These are phyloP conservation scores for Capreolus pygargus DNA, from an alignment of 2,113 vertebrate species.

Conservation along the genomic window DNA sequence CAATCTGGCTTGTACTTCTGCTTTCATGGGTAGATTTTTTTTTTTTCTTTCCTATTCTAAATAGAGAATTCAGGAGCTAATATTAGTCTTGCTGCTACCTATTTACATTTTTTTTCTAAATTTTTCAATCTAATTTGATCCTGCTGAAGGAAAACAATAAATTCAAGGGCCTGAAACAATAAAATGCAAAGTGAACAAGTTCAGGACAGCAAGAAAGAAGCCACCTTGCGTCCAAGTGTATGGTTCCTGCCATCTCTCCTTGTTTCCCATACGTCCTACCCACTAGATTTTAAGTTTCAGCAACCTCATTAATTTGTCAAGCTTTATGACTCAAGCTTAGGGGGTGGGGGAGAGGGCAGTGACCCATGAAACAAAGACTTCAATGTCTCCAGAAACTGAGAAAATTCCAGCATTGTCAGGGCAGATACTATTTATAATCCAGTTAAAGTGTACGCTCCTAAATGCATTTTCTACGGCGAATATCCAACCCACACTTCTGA, in stretches of 20 bases:
- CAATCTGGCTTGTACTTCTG: background rate
- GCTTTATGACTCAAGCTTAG: constrained; percentile 79
- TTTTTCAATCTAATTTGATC: background rate
- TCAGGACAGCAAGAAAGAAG: background rate
- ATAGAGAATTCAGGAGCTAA: background rate
- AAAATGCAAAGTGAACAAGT: constrained; percentile 52
- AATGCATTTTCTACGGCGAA: constrained; percentile 63
- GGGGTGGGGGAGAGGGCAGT: constrained; percentile 1
- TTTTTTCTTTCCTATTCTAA: background rate
- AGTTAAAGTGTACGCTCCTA: constrained; percentile 69
- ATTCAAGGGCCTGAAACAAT: background rate
- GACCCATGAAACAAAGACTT: constrained; percentile 80
- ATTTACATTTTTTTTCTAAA: background rate
- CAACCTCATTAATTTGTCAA: constrained; percentile 80
- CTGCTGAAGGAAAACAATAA: constrained; percentile 21
- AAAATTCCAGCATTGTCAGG: constrained; percentile 80
- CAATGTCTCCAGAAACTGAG: constrained; percentile 82
- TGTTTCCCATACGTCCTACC: constrained; percentile 22
- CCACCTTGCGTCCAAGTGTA: background rate
- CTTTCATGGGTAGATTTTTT: background rate
- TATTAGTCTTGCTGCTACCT: background rate
- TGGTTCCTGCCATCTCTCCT: background rate
- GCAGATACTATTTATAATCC: constrained; percentile 81
- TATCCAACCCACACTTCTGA: constrained; percentile 3
- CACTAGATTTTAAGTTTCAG: constrained; percentile 72